Base-by-base conservation (phyloP, 1,140 invertebrate species). In the Drosophila punjabiensis region DNA sequence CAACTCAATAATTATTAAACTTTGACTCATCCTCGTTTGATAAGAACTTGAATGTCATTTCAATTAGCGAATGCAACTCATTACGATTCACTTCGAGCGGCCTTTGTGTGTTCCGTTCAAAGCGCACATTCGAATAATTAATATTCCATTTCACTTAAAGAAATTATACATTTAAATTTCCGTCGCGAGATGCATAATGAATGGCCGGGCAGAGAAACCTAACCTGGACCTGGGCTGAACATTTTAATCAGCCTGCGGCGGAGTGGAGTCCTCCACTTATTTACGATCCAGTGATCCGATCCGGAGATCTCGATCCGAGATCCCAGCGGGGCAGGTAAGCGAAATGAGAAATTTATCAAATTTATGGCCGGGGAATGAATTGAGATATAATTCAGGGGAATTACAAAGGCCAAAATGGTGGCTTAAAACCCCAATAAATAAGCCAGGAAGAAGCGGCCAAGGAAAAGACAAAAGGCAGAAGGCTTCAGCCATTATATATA, bases 301-400 rank as follows among this genome's bases (percentile, higher is more conserved):
- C 55, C 35, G 79, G 79, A 73, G 77, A 58, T 76, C 47, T 39
- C 43, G 64, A 52, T 79, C 60, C 18, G 55, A 61, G 64, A 61
- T 67, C 70, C 45, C 82, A 79, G 74, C 76, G 65, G 71, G 63
- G 63, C 85, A 88, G 84, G 84, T 89, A 88, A 79, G 66, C 74
- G 50, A 78, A 84, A 88, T 89, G 77, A 79, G 84, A 89, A 88
- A 88, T 88, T 88, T 88, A 88, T 88, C 84, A 88, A 88, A 88
- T 88, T 88, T 88, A 88, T 88, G 68, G 70, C 37, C 63, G 63
- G 85, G 81, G 74, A 71, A 79, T 85, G 85, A 89, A 88, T 88
- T 88, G 84, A 88, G 84, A 85, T 88, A 88, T 88, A 88, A 88
- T 89, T 88, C 85, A 89, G 77, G 66, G 81, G 87, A 88, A 76